phyloP scores from a whole-genome alignment of 2,888 invertebrate genomes.

The Mechanitis mazaeus region DNA sequence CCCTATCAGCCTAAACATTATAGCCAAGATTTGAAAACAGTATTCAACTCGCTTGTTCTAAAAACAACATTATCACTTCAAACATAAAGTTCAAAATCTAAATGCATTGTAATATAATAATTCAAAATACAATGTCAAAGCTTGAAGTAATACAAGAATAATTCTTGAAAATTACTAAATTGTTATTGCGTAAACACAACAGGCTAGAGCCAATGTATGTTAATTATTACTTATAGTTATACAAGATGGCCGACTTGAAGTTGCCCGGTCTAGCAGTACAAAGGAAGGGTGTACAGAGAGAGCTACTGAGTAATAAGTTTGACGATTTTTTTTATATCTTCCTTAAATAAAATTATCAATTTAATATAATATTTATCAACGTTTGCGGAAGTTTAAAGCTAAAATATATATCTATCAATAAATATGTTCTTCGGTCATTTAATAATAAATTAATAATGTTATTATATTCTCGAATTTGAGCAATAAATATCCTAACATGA shows the following conservation, averaged over 20 bases:
- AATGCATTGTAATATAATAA: constrained; percentile 39
- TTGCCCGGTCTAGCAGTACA: too few species aligned
- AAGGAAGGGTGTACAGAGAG: too few species aligned
- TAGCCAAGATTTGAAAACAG: constrained; percentile 30
- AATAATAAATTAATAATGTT: constrained; percentile 6
- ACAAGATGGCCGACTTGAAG: too few species aligned
- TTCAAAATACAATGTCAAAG: constrained; percentile 58
- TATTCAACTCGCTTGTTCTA: constrained; percentile 25
- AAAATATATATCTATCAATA: neutral
- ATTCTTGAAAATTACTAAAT: constrained; percentile 6
- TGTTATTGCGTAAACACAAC: neutral
- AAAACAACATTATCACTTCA: constrained; percentile 30
- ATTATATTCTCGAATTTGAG: constrained; percentile 2
- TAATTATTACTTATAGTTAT: too few species aligned
- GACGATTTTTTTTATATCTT: too few species aligned
- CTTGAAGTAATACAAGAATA: constrained; percentile 15
- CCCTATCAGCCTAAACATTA: constrained; percentile 37
- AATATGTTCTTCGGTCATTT: neutral
- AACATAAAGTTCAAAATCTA: constrained; percentile 29
- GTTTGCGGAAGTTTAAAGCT: neutral
- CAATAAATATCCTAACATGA: neutral
- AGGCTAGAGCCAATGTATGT: neutral
- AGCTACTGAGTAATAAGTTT: too few species aligned
- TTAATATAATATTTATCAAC: too few species aligned
- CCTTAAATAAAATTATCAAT: too few species aligned